Base-by-base conservation (phyloP, 2,888 invertebrate genomes). In the Ophioninae sp. region DNA sequence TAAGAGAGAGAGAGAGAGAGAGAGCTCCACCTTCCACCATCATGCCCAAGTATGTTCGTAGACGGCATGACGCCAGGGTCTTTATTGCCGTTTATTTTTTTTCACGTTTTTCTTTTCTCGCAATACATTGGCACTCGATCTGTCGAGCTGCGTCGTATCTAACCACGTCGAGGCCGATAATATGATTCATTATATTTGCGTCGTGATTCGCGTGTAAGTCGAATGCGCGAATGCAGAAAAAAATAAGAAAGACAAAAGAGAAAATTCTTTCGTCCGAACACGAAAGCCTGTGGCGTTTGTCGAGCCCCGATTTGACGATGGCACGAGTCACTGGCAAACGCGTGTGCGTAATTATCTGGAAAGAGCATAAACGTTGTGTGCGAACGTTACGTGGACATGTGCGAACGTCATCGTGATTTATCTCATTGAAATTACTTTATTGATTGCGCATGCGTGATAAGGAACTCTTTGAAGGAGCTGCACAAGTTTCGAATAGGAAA, bases 21-120 rank as follows among this genome's bases (percentile, higher is more conserved):
- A 72, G 59, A 65, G 72, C 65, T 65, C 59, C 73, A 72, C 64
- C 51, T n/a, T n/a, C n/a, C n/a, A n/a, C n/a, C 51, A 64, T 56
- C 85, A 69, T 72, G 59, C 68, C 80, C 61, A 73, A 71, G 73
- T 83, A 84, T 88, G 88, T 89, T 88, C 87, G 88, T 89, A 91
- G 91, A 91, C 91, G 79, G 91, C 90, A 87, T 90, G 91, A 90
- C 91, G 91, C 91, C 88, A 77, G 81, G 83, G 86, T 13, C 87
- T 90, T 91, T 90, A 90, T 91, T 90, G 85, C 85, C 17, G 58
- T 51, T 41, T 63, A 67, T 68, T 69, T 79, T 73, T 65, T 58
- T 61, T 39, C 51, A 1, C 5, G 10, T 30, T 69, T 89, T 86
- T 87, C 88, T 85, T 86, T 83, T 67, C 79, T 75, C 82, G 79